These are phyloP conservation scores for Ganaspis brasiliensis DNA, from an alignment of 2,888 invertebrate genomes.

Conservation along the genomic window DNA sequence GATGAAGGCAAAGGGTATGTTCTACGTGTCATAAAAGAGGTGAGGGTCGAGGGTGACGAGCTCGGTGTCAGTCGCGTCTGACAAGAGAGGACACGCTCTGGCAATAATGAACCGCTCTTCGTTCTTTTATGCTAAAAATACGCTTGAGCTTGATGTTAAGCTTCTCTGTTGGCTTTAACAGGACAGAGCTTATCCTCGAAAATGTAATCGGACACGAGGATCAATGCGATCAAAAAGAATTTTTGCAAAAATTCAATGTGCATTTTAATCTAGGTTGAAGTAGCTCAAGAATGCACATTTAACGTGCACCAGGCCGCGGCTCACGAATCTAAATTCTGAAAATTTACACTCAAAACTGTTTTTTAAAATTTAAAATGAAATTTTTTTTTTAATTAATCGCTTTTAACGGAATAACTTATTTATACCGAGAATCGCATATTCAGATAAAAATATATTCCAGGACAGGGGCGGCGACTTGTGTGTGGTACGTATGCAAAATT, in stretches of 20 bases:
- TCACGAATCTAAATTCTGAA: too few relatives aligned
- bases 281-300: too few relatives aligned
- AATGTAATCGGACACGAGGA: slow-evolving; percentile 47
- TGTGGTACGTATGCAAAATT: too few relatives aligned
- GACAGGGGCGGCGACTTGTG: too few relatives aligned
- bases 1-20: slow-evolving; percentile 18
- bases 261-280: too few relatives aligned
- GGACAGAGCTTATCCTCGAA: slow-evolving; percentile 2
- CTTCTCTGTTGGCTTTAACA: slow-evolving; percentile 21
- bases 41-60: slow-evolving; percentile 60
- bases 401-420: too few relatives aligned
- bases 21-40: slow-evolving; percentile 26
- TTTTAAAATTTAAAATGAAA: too few relatives aligned
- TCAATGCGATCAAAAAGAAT: slow-evolving; percentile 44
- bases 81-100: slow-evolving; percentile 68
- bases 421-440: too few relatives aligned
- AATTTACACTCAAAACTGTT: too few relatives aligned
- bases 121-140: slow-evolving; percentile 53
- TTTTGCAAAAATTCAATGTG: not conserved
- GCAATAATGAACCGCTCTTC: slow-evolving; percentile 72
- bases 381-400: too few relatives aligned
- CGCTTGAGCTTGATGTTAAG: slow-evolving; percentile 19
- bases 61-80: slow-evolving; percentile 68
- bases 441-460: too few relatives aligned
- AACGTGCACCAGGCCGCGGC: too few relatives aligned